phyloP scores from a whole-genome alignment of 2,888 invertebrate species.

The Autographa pulchrina region DNA sequence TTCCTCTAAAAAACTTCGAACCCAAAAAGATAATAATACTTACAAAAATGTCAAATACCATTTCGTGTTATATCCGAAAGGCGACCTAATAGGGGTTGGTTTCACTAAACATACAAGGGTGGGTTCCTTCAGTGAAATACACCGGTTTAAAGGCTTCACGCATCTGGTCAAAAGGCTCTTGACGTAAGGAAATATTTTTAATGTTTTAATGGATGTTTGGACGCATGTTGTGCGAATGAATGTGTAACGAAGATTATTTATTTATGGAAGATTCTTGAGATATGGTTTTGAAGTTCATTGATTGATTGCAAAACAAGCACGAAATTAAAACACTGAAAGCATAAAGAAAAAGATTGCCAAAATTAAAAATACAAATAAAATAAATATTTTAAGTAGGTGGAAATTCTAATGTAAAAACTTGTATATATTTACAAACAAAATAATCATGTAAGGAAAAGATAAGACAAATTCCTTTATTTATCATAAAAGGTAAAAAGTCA shows the following conservation, averaged over 20 bases:
- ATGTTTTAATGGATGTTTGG: constrained; percentile 65
- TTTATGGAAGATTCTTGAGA: no score
- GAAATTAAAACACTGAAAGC: no score
- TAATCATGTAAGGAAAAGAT: background rate
- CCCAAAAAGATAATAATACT: constrained; percentile 58
- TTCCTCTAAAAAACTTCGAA: constrained; percentile 44
- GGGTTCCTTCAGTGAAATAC: constrained; percentile 49
- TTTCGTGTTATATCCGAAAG: constrained; percentile 44
- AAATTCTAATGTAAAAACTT: background rate
- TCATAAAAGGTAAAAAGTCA: background rate
- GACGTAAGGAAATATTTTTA: constrained; percentile 58
- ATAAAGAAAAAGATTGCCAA: no score
- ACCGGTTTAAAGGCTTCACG: constrained; percentile 52
- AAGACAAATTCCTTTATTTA: background rate
- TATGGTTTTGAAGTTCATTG: no score
- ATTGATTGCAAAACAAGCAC: no score
- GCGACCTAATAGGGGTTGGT: constrained; percentile 59
- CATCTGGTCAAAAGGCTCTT: constrained; percentile 60
- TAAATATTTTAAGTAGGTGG: no score
- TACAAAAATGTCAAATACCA: constrained; percentile 58
- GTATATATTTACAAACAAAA: background rate
- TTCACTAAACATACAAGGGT: constrained; percentile 56
- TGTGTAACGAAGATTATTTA: no score
- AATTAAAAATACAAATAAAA: no score
- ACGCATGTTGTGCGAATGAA: background rate